These are phyloP conservation scores for Zaprionus nigranus DNA, from an alignment of 1,140 invertebrate species.

Conservation along the genomic window DNA sequence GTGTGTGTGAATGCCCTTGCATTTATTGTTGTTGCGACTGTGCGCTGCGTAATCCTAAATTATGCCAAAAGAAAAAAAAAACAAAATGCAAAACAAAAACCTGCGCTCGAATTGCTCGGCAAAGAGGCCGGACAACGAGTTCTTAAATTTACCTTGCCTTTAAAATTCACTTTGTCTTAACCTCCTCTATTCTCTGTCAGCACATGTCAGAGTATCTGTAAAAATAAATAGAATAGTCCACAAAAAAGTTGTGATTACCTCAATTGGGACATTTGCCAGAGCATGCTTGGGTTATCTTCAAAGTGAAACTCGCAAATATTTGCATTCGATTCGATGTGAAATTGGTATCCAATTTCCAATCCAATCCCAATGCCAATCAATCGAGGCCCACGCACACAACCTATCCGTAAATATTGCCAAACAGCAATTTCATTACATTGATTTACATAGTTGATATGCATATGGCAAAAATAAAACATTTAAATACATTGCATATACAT, in stretches of 20 bases:
- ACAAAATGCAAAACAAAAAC: conserved; percentile 17
- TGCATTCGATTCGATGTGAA: conserved; percentile 34
- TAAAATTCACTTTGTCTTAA: conserved; percentile 56
- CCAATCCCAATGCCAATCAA: conserved; percentile 22
- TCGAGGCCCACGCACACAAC: conserved; percentile 5
- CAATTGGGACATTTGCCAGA: conserved; percentile 16
- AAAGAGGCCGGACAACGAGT: conserved; percentile 58
- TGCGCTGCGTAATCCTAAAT: conserved; percentile 38
- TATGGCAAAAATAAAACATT: not conserved
- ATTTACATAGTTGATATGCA: not conserved
- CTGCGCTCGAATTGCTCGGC: conserved; percentile 56
- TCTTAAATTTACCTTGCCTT: conserved; percentile 36
- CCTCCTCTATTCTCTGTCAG: not conserved
- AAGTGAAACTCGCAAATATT: conserved; percentile 39
- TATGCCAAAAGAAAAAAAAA: conserved; percentile 33
- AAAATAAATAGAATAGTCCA: not conserved
- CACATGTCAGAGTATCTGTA: not conserved
- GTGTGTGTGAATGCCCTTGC: conserved; percentile 56
- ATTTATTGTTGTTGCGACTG: conserved; percentile 42
- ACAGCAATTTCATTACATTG: not conserved
- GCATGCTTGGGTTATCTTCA: conserved; percentile 38
- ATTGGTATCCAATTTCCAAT: conserved; percentile 28
- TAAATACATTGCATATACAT: not conserved
- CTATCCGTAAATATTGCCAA: not conserved
- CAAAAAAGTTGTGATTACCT: not conserved